Base-by-base conservation (phyloP, 2,888 invertebrate species). In the Stegana nigrithorax region DNA sequence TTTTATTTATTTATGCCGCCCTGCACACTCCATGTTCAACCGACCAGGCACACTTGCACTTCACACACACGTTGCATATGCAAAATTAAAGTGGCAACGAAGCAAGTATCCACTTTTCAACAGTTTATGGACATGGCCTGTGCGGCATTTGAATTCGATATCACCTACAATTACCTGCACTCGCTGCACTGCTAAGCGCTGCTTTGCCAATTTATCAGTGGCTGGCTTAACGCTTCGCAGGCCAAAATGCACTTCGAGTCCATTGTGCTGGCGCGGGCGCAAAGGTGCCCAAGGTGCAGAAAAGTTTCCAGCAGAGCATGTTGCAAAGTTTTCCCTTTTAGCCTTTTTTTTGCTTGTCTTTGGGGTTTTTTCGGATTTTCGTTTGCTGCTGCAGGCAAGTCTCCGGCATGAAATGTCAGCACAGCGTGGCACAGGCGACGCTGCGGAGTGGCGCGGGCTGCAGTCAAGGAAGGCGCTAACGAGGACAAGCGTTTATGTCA, bases 401-500 rank as follows among this genome's bases (percentile, higher is more conserved):
- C 51, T 36, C 26, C 42, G 53, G 44, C 60, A 53, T 53, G 60
- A 60, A 59, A 59, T 60, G 53, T 53, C 60, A 62, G 66, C 53
- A n/a, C 23, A 53, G 56, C 62, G 60, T n/a, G n/a, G n/a, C 67
- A 78, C 75, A 75, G 67, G 79, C 78, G 71, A 69, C 39, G 39
- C 14, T 36, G 36, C 36, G 36, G 14, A n/a, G 36, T 14, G 4
- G 17, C 17, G 39, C 39, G 12, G 17, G n/a, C 25, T 21, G 50
- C 32, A 4, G 17, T 36, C 36, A 23, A 12, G 44, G 47, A 50
- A 67, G 78, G 75, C 80, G 78, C 78, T 80, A 76, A 80, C 80
- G 75, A 80, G 80, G 78, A 76, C 75, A 78, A 76, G 80, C 75
- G 80, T 80, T 76, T 80, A 80, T 76, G 78, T 76, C 80, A 78